phyloP scores from a whole-genome alignment of 2,797 vertebrate species.

The Hyperoplus immaculatus region DNA sequence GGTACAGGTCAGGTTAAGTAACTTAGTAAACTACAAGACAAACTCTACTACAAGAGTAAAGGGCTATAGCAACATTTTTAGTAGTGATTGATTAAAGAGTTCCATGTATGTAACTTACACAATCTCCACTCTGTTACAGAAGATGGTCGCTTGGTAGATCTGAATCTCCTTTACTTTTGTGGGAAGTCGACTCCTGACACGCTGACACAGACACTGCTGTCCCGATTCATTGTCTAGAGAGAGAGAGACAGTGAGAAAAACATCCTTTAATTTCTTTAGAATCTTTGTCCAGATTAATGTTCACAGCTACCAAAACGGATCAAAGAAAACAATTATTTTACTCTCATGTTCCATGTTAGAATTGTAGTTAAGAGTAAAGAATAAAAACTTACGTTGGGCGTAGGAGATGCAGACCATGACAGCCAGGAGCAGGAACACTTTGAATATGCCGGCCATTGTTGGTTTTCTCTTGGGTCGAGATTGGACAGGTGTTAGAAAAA shows the following conservation, averaged over 20 bases:
- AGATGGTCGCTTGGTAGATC: slow-evolving; percentile 57
- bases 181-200: accelerated
- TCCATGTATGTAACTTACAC: slow-evolving; percentile 68
- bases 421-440: slow-evolving; percentile 71
- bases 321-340: neutral
- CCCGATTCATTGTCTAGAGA: slow-evolving; percentile 14
- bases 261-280: neutral
- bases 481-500: neutral
- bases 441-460: slow-evolving; percentile 66
- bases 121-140: slow-evolving; percentile 78
- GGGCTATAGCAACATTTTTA: neutral
- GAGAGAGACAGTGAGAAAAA: neutral
- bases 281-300: neutral
- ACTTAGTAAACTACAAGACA: neutral
- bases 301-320: neutral
- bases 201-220: slow-evolving; percentile 66
- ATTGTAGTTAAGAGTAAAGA: too few relatives aligned
- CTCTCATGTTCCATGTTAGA: neutral
- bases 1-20: slow-evolving; percentile 16
- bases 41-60: neutral
- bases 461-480: slow-evolving; percentile 37
- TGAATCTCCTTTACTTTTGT: slow-evolving; percentile 62
- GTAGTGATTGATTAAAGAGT: neutral
- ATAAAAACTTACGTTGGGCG: slow-evolving; percentile 70
- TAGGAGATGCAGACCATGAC: slow-evolving; percentile 50